Percentiles rank a stretch among this genome's conserved stretches.
These are phyloP conservation scores for Sphenopsis melanotis DNA, from an alignment of 2,797 vertebrate species.

Conservation along the genomic window DNA sequence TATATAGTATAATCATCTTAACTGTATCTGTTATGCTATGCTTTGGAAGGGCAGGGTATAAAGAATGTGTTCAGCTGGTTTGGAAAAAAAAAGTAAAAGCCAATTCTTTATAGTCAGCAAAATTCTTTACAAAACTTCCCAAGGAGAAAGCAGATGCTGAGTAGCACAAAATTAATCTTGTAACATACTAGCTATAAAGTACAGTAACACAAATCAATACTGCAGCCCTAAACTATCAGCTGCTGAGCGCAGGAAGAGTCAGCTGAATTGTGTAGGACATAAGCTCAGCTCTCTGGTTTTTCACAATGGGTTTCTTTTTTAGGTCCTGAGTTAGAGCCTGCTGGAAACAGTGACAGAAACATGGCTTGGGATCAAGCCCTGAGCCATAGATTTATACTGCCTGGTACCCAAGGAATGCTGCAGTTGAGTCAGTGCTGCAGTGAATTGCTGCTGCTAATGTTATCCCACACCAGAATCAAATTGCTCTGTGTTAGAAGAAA, in stretches of 20 bases:
- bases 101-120: conserved; percentile 46
- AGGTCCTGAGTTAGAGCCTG: not conserved
- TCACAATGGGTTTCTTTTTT: not conserved
- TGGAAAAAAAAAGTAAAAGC: not conserved
- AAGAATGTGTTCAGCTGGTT: conserved; percentile 23
- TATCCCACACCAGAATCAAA: not conserved
- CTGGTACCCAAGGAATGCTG: not conserved
- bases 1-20: conserved; percentile 29
- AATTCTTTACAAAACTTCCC: conserved; percentile 47
- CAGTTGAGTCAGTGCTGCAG: conserved; percentile 26
- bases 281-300: not conserved
- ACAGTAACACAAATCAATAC: conserved; percentile 67
- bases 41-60: not conserved
- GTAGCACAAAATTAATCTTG: conserved; percentile 63
- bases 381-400: not conserved
- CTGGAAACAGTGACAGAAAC: conserved; percentile 8
- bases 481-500: not conserved
- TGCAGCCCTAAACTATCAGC: conserved; percentile 14
- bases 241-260: conserved; percentile 30
- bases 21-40: conserved; percentile 2
- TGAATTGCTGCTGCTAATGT: not conserved
- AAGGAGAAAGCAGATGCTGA: conserved; percentile 62
- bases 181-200: conserved; percentile 64
- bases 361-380: conserved; percentile 2
- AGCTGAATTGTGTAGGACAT: conserved; percentile 19